Conservation (phyloP, 2,888 invertebrate genomes). For the Petrolisthes cinctipes region DNA sequence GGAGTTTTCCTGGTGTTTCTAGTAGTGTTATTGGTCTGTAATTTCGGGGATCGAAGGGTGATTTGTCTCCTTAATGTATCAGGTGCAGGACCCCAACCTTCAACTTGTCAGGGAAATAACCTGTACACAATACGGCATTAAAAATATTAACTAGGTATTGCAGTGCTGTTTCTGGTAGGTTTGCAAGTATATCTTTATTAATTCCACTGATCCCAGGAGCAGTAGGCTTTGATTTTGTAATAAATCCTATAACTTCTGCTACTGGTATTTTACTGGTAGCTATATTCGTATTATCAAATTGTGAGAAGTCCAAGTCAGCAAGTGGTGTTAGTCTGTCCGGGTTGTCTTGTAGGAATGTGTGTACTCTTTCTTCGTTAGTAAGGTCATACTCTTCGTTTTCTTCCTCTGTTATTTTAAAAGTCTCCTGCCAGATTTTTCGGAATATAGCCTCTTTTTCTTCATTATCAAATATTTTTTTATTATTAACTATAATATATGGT, state of each 20-base stretch:
- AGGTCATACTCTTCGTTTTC: background rate
- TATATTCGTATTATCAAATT: background rate
- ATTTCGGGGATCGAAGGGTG: background rate
- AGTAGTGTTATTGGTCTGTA: conserved; percentile 18
- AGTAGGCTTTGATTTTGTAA: background rate
- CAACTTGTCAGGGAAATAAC: background rate
- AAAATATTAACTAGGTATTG: no score
- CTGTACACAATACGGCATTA: background rate
- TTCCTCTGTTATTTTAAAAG: conserved; percentile 3
- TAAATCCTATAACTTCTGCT: background rate
- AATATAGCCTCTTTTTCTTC: background rate
- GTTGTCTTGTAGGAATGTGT: background rate
- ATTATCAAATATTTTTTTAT: no score
- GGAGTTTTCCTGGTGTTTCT: background rate
- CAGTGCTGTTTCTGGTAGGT: background rate
- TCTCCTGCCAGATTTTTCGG: background rate
- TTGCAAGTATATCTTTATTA: background rate
- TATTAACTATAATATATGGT: no score
- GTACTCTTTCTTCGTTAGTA: background rate
- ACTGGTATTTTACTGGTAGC: background rate
- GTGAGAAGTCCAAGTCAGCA: background rate
- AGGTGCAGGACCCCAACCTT: background rate
- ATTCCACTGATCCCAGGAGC: background rate
- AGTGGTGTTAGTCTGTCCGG: background rate
- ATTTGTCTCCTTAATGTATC: background rate